Evolutionary conservation across 2,888 invertebrate species (phyloP), one percentile per base, ranked within the genome.

Genomic region (Tortrix viridana): DNA sequence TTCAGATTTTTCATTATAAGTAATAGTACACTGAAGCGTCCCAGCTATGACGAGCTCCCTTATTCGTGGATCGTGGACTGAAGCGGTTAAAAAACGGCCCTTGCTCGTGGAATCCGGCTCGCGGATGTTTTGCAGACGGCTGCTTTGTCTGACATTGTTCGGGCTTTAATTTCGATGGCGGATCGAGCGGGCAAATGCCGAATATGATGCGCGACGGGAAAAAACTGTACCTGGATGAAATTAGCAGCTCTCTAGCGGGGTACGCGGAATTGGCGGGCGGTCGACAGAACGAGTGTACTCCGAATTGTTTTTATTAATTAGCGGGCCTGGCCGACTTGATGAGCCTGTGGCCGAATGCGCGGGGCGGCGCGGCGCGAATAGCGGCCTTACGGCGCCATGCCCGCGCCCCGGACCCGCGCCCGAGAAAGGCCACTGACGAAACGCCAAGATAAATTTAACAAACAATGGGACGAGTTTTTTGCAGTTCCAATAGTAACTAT

Each of bases 101-200:
- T 80, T 74, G 82, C 82, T 79, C 81, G 80, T 80, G 90, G 92
- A 90, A 92, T 91, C 89, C 89, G 86, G 90, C 84, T 79, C 81
- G 74, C 74, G 83, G 79, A 89, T 91, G 92, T 91, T 91, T 92
- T 91, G 90, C 84, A 74, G 91, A 91, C 92, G 92, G 91, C 75
- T 84, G 92, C 92, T 92, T 92, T 92, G 91, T 91, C 88, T 77
- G 89, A 91, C 92, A 92, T 92, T 92, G 92, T 91, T 89, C 87
- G 81, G 80, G 84, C 90, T 88, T 91, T 91, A 92, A 92, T 92
- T 90, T 90, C 90, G 88, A 89, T 85, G 89, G 89, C 81, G 86
- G 79, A 88, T 88, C 89, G 88, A 87, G 88, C 85, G 88, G 83
- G 79, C 90, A 88, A 90, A 90, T 89, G 87, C 91, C 92, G 90